Conservation (phyloP, 2,797 vertebrate genomes). For the Anguilla pacifica region DNA sequence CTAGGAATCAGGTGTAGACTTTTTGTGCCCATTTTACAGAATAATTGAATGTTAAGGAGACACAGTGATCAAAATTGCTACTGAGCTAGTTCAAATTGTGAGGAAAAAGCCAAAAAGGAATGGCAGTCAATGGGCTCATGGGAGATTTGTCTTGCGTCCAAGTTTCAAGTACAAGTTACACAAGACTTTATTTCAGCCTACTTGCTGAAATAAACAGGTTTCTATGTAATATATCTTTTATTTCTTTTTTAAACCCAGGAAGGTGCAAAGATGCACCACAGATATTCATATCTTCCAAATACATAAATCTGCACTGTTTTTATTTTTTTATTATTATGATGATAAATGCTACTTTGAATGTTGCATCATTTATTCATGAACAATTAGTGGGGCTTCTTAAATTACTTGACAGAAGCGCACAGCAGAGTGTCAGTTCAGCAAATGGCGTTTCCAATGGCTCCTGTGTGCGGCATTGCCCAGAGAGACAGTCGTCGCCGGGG, state of each 20-base stretch:
- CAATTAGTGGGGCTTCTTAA: background rate
- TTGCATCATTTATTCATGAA: constrained; percentile 21
- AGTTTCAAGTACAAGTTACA: background rate
- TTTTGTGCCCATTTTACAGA: too few relatives aligned
- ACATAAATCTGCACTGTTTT: background rate
- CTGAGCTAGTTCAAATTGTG: background rate
- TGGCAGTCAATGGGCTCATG: too few relatives aligned
- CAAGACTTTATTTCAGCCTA: background rate
- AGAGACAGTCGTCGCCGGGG: constrained; percentile 3
- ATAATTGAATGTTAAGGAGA: too few relatives aligned
- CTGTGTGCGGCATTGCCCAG: background rate
- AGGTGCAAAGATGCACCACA: background rate
- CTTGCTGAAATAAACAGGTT: background rate
- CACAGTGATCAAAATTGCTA: background rate
- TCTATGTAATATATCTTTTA: background rate
- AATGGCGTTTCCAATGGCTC: background rate
- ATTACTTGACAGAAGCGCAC: background rate
- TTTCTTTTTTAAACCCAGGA: background rate
- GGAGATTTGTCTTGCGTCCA: too few relatives aligned
- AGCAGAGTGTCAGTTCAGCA: background rate
- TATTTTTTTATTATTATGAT: constrained; percentile 6
- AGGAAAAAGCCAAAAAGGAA: too few relatives aligned
- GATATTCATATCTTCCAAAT: too few relatives aligned
- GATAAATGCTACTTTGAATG: background rate
- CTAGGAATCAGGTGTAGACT: too few relatives aligned